Conservation (phyloP, 2,888 invertebrate genomes). For the Octonoba sinensis region DNA sequence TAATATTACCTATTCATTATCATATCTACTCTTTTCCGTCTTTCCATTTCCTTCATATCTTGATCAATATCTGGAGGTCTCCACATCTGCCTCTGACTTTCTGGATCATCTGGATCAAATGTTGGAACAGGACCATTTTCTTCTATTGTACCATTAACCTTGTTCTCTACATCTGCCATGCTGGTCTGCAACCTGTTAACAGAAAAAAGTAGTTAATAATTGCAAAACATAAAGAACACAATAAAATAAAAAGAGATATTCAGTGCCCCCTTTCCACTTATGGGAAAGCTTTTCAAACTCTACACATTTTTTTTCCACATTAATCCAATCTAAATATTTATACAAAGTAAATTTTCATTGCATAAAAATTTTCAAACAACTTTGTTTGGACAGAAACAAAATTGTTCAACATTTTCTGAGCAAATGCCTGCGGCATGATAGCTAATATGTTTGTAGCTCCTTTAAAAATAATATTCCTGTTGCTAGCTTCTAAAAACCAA, state of each 20-base stretch:
- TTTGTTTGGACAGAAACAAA: background rate
- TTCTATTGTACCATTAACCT: constrained; percentile 55
- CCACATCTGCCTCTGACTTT: constrained; percentile 66
- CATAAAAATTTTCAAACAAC: background rate
- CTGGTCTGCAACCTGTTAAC: background rate
- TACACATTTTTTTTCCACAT: no score
- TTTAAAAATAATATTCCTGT: no score
- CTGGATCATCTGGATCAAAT: constrained; percentile 68
- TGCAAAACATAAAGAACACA: background rate
- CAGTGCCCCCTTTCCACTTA: no score
- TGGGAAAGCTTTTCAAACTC: no score
- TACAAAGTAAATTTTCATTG: no score
- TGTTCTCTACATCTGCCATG: constrained; percentile 54
- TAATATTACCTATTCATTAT: constrained; percentile 83
- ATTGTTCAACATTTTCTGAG: no score
- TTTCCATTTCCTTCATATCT: constrained; percentile 92
- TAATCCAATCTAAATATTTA: no score
- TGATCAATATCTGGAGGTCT: constrained; percentile 71
- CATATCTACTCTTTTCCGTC: constrained; percentile 96
- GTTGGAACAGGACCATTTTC: constrained; percentile 52
- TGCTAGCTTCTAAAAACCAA: no score
- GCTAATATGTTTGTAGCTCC: no score
- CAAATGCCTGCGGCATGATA: no score
- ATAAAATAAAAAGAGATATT: background rate
- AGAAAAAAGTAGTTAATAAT: background rate